A percentile compares a stretch with the other conserved stretches of the same genome.
Conservation (phyloP, 2,888 invertebrate species). For the Athalia circularis region DNA sequence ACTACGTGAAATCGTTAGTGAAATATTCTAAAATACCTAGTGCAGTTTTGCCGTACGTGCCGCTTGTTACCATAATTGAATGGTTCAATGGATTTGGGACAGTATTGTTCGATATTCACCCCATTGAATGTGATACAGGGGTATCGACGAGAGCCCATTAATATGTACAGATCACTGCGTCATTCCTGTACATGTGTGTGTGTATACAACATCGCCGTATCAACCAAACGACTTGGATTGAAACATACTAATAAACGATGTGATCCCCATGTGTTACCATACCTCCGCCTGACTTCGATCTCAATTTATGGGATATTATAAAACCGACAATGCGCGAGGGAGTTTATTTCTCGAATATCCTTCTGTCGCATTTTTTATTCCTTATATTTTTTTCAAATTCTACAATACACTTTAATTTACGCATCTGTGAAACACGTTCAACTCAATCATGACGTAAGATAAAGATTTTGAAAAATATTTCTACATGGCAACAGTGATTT, state of each 20-base stretch:
- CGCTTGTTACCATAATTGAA: constrained; percentile 40
- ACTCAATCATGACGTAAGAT: no score
- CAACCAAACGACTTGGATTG: constrained; percentile 39
- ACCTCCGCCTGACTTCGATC: background rate
- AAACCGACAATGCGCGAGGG: background rate
- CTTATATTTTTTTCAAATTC: background rate
- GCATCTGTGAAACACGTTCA: no score
- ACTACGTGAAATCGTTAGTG: background rate
- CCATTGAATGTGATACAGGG: constrained; percentile 40
- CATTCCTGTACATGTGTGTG: background rate
- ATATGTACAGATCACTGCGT: constrained; percentile 55
- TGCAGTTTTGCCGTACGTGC: constrained; percentile 8
- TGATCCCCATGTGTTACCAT: constrained; percentile 19
- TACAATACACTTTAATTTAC: background rate
- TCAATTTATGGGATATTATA: background rate
- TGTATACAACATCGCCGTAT: constrained; percentile 13
- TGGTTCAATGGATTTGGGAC: constrained; percentile 31
- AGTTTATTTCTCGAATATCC: no score
- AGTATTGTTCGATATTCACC: constrained; percentile 31
- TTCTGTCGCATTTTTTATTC: background rate
- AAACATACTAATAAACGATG: constrained; percentile 29
- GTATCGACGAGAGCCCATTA: constrained; percentile 55
- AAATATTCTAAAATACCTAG: constrained; percentile 5
- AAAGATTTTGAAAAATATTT: no score
- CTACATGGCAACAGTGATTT: background rate